A percentile compares a stretch with the other conserved stretches of the same genome.
Conservation (phyloP, 1,140 invertebrate genomes). For the Solen grandis region DNA sequence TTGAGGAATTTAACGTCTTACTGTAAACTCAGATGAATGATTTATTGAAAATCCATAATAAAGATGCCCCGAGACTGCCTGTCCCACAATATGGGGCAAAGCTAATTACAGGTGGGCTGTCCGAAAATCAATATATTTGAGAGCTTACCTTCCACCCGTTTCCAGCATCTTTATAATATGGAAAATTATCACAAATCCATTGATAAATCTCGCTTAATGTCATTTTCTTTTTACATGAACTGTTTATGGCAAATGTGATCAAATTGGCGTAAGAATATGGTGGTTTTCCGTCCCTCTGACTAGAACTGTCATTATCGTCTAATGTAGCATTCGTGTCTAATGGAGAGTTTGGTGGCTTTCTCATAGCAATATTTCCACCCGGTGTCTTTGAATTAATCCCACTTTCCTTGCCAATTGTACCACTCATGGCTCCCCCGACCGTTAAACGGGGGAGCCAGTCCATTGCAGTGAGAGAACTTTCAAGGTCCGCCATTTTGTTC, state of each 20-base stretch:
- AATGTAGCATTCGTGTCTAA: slow-evolving; percentile 73
- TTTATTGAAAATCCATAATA: too few species aligned
- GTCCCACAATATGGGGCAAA: too few species aligned
- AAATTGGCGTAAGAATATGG: slow-evolving; percentile 87
- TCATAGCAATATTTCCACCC: slow-evolving; percentile 71
- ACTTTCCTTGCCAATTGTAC: slow-evolving; percentile 67
- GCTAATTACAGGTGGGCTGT: too few species aligned
- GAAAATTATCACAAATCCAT: slow-evolving; percentile 83
- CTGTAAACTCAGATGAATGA: too few species aligned
- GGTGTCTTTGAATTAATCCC: slow-evolving; percentile 64
- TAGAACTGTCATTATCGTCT: slow-evolving; percentile 69
- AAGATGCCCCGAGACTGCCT: too few species aligned
- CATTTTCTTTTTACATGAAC: slow-evolving; percentile 84
- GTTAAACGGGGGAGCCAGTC: slow-evolving; percentile 83
- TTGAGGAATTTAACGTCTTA: too few species aligned
- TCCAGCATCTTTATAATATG: slow-evolving; percentile 86
- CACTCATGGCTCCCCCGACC: slow-evolving; percentile 78
- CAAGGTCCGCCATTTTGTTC: slow-evolving; percentile 81
- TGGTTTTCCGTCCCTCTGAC: slow-evolving; percentile 82
- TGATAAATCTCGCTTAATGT: slow-evolving; percentile 83
- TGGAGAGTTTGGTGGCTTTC: slow-evolving; percentile 75
- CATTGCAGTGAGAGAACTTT: slow-evolving; percentile 83
- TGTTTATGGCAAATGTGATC: slow-evolving; percentile 88
- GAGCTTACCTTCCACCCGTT: slow-evolving; percentile 89
- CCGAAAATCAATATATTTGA: too few species aligned